Conservation (phyloP, 2,888 invertebrate genomes). For the Resseliella maxima region DNA sequence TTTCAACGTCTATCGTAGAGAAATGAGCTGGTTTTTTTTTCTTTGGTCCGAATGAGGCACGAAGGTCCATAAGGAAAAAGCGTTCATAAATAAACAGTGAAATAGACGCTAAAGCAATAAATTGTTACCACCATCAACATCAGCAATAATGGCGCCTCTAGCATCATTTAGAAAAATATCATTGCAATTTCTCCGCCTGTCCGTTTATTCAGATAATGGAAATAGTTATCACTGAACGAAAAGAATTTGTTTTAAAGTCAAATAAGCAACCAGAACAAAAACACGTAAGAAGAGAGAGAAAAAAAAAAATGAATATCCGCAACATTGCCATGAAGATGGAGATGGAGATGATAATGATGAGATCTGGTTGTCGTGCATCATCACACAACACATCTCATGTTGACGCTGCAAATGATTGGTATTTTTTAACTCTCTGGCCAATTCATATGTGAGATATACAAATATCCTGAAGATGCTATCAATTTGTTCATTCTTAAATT, state of each 20-base stretch:
- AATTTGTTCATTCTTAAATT: background rate
- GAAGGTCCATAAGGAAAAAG: background rate
- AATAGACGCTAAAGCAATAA: background rate
- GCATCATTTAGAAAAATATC: background rate
- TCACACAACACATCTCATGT: background rate
- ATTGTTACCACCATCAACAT: slow-evolving; percentile 36
- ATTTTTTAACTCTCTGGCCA: background rate
- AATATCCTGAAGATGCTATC: background rate
- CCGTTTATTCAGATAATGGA: background rate
- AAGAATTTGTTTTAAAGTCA: background rate
- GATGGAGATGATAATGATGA: too few relatives aligned
- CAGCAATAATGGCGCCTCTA: background rate
- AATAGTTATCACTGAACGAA: background rate
- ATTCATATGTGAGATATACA: background rate
- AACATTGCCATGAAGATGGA: too few relatives aligned
- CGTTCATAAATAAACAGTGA: slow-evolving; percentile 18
- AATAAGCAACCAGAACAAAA: background rate
- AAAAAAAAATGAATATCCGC: background rate
- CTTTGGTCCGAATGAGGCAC: background rate
- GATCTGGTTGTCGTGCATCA: background rate
- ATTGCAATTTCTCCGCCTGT: background rate
- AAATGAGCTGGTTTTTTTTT: background rate
- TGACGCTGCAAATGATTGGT: background rate
- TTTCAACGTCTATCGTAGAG: slow-evolving; percentile 18
- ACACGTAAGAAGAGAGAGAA: too few relatives aligned